These are phyloP conservation scores for Zygaena filipendulae DNA, from an alignment of 2,888 invertebrate species.

Conservation along the genomic window DNA sequence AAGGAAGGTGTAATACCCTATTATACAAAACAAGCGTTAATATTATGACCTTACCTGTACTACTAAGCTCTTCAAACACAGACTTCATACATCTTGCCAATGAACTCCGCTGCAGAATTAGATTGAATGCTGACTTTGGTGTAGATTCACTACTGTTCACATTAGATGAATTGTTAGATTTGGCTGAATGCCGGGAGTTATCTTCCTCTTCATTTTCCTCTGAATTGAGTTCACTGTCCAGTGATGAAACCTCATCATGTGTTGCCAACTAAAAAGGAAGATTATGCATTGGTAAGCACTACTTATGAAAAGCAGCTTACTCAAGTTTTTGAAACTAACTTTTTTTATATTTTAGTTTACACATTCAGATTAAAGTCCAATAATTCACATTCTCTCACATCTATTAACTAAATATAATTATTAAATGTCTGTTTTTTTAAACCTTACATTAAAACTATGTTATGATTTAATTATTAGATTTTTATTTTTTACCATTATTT, in stretches of 20 bases:
- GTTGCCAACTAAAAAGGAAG: conserved; percentile 44
- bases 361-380: too few species aligned
- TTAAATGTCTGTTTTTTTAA: too few species aligned
- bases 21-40: too few species aligned
- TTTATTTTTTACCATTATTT: conserved; percentile 91
- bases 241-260: conserved; percentile 69
- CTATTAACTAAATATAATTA: too few species aligned
- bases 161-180: conserved; percentile 36
- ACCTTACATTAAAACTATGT: too few species aligned
- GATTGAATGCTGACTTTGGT: conserved; percentile 77
- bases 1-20: too few species aligned
- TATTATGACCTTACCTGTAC: conserved; percentile 68
- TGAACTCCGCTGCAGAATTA: conserved; percentile 83
- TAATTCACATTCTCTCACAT: too few species aligned
- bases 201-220: conserved; percentile 54
- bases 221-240: conserved; percentile 50
- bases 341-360: too few species aligned
- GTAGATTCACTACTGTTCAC: conserved; percentile 28
- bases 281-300: too few species aligned
- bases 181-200: conserved; percentile 42
- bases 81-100: conserved; percentile 86
- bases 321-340: background rate
- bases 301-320: too few species aligned
- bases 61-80: conserved; percentile 80
- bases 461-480: too few species aligned